These are phyloP conservation scores for Cataglyphis rosenhaueri DNA, from an alignment of 2,888 invertebrate genomes.

Conservation along the genomic window DNA sequence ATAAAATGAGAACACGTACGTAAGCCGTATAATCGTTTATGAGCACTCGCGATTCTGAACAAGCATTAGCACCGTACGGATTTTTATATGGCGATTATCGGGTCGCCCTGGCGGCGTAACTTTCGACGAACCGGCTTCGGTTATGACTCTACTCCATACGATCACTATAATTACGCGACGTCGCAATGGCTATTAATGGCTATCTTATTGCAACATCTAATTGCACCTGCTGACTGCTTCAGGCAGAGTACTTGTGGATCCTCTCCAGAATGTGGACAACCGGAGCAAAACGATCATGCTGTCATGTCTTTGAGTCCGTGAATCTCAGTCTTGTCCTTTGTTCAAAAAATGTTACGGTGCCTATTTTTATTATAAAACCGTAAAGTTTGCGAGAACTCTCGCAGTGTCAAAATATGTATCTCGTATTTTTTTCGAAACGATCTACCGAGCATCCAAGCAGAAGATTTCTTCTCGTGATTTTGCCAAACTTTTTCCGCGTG, in stretches of 20 bases:
- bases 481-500: background rate
- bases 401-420: constrained; percentile 48
- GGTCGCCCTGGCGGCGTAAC: constrained; percentile 17
- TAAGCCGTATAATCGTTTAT: background rate
- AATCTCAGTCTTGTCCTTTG: constrained; percentile 48
- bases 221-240: constrained; percentile 74
- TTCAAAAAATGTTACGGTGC: constrained; percentile 15
- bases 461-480: constrained; percentile 14
- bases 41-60: constrained; percentile 29
- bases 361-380: constrained; percentile 42
- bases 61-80: background rate
- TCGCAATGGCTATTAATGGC: constrained; percentile 81
- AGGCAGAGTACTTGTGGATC: constrained; percentile 60
- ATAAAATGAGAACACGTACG: background rate
- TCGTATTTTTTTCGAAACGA: constrained; percentile 21
- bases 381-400: constrained; percentile 52
- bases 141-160: constrained; percentile 78
- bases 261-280: constrained; percentile 32
- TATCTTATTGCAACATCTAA: constrained; percentile 82
- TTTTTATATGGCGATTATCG: constrained; percentile 15
- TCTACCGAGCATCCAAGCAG: constrained; percentile 1
- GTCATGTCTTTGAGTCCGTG: background rate
- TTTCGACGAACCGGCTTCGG: constrained; percentile 61
- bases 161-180: constrained; percentile 82
- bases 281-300: constrained; percentile 49